phyloP scores from a whole-genome alignment of 2,113 vertebrate genomes.

The Accipiter virgatus region DNA sequence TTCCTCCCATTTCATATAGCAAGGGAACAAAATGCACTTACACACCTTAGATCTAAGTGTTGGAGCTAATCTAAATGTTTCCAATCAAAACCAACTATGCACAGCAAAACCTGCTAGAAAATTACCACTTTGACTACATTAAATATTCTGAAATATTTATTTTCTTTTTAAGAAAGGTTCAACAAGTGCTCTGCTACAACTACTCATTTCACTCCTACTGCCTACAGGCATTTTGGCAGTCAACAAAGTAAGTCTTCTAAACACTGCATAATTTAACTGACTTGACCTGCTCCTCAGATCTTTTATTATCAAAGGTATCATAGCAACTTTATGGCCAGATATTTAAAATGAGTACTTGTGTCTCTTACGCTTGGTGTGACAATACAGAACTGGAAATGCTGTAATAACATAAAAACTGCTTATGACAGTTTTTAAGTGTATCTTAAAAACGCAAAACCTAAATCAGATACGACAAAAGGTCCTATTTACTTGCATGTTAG shows the following conservation, averaged over 20 bases:
- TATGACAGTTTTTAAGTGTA: neutral
- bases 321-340: neutral
- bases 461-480: neutral
- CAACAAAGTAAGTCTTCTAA: neutral
- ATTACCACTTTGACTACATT: neutral
- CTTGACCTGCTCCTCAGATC: neutral
- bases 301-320: neutral
- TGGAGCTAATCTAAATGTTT: neutral
- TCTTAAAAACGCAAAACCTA: neutral
- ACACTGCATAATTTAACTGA: constrained; percentile 13
- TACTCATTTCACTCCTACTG: constrained; percentile 20
- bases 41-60: neutral
- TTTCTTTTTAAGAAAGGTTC: constrained; percentile 23
- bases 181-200: neutral
- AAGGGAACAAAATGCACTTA: neutral
- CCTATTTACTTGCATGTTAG: neutral
- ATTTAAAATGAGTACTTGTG: neutral
- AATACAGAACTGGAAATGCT: neutral
- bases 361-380: neutral
- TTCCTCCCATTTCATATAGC: neutral
- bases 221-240: constrained; percentile 15
- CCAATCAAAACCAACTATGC: neutral
- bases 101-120: constrained; percentile 12
- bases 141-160: constrained; percentile 18
- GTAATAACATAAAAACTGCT: neutral